Base-by-base conservation (phyloP, 2,888 invertebrate genomes). In the Patella pellucida region DNA sequence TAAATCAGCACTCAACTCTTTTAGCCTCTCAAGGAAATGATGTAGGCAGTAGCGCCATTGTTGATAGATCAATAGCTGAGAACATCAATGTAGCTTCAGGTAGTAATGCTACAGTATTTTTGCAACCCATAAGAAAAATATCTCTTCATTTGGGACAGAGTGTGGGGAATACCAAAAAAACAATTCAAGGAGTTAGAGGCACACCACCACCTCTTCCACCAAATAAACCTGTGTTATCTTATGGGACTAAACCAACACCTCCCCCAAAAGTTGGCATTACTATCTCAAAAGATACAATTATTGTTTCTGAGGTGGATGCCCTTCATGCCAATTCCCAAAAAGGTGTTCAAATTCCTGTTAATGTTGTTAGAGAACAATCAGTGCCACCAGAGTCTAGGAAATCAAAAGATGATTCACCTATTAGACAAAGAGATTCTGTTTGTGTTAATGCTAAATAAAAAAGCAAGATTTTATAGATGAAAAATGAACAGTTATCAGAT, bases 141-240 rank as follows among this genome's bases (percentile, higher is more conserved):
- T 85, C 86, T 5, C 84, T 87, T 69, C 86, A 87, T 78, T 85
- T 86, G 23, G 85, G 85, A 2, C 73, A 72, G 54, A 83, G 80
- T 67, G 77, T 62, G 12, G 79, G 81, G 68, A 81, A 83, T 52
- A 84, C 85, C 2, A 75, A 86, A 9, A 83, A 85, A 77, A 76
- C 77, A 9, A 75, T 82, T 19, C 75, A 84, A 41, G 75, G 83
- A 50, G 87, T 87, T 12, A 80, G 89, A 23, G 89, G 89, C 3
- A 83, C 84, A 7, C 90, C 90, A 0, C 90, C 90, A 12, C 90
- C 90, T 5, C 90, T 90, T 81, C 90, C 90, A 82, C 90, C 90
- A 70, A 84, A 87, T 75, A 76, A 86, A 67, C 79, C 84, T 71
- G 81, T 84, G 41, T 78, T 81, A 50, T 72, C 83, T 23, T 75